Evolutionary conservation across 2,888 invertebrate species (phyloP), one percentile per base, ranked within the genome.

Genomic region (Mesopsocus fuscifrons): DNA sequence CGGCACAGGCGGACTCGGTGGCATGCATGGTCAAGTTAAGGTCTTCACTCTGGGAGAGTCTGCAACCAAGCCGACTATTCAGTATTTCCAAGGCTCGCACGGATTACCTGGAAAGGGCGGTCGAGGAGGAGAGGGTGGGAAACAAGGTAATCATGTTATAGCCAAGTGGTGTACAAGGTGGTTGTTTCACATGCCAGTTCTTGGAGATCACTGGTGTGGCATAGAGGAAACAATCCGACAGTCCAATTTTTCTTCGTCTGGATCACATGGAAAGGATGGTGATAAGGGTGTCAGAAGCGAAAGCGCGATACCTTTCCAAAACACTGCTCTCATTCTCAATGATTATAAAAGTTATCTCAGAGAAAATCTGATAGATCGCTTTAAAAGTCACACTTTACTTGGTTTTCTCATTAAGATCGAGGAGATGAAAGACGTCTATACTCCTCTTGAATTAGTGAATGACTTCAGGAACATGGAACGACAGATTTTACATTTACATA

Each of bases 331-430:
- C n/a, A 30, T 30, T 30, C 9, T 30, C 9, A 30, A 30, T 30
- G 30, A 30, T 11, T 30, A 30, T 30, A 30, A 30, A 30, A 11
- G n/a, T 30, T 30, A 30, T 30, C 30, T 30, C 9, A 9, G 30
- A 30, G 30, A 30, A 30, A 30, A 30, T 30, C n/a, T 30, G n/a
- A n/a, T 30, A n/a, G 30, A 30, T n/a, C 30, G 30, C n/a, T 30
- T 30, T 30, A 30, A 30, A 30, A 30, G 30, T 9, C 30, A 30
- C 30, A 11, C 30, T 30, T 30, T 30, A 30, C 9, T n/a, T 11
- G 9, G n/a, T 11, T 30, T 30, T 30, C 9, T 30, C n/a, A 30
- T 11, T 9, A 9, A 30, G 30, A 11, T 30, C 9, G 30, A 30
- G 9, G 30, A n/a, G 9, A 30, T 30, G 9, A 30, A n/a, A n/a